These are phyloP conservation scores for Pteromalus puparum DNA, from an alignment of 1,140 invertebrate species.

Conservation along the genomic window DNA sequence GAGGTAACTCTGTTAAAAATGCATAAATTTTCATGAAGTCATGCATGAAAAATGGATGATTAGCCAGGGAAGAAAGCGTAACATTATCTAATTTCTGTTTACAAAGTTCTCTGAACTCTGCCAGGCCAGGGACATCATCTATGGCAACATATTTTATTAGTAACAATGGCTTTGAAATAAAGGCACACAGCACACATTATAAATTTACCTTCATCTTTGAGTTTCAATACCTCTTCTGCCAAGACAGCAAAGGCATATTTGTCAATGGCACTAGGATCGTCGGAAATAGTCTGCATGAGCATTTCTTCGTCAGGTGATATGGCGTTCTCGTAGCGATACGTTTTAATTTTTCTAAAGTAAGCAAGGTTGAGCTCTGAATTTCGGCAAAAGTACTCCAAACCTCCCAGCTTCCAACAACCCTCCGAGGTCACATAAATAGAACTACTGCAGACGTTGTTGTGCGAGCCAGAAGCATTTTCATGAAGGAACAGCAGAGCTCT, in stretches of 20 bases:
- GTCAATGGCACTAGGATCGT: conserved; percentile 80
- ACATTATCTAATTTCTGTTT: conserved; percentile 79
- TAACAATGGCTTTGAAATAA: background rate
- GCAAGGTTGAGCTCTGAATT: conserved; percentile 80
- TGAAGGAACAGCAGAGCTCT: conserved; percentile 88
- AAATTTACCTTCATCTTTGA: conserved; percentile 77
- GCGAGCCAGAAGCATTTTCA: conserved; percentile 84
- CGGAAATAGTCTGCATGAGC: conserved; percentile 65
- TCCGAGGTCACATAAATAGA: conserved; percentile 88
- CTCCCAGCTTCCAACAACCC: conserved; percentile 89
- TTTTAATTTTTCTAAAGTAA: conserved; percentile 82
- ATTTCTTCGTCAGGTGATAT: conserved; percentile 83
- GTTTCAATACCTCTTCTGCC: conserved; percentile 83
- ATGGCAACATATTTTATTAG: conserved; percentile 55
- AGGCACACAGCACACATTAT: background rate
- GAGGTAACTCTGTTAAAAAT: conserved; percentile 86
- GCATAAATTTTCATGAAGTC: conserved; percentile 88
- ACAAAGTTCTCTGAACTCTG: conserved; percentile 82
- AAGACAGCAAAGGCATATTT: conserved; percentile 88
- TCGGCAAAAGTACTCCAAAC: conserved; percentile 86
- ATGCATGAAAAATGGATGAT: conserved; percentile 87
- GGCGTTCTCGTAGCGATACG: conserved; percentile 81
- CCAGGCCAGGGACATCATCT: conserved; percentile 81
- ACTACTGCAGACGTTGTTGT: conserved; percentile 87
- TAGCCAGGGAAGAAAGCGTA: conserved; percentile 79